A percentile compares a stretch with the other conserved stretches of the same genome.
These are phyloP conservation scores for Epinotia ramella DNA, from an alignment of 2,888 invertebrate species.

Conservation along the genomic window DNA sequence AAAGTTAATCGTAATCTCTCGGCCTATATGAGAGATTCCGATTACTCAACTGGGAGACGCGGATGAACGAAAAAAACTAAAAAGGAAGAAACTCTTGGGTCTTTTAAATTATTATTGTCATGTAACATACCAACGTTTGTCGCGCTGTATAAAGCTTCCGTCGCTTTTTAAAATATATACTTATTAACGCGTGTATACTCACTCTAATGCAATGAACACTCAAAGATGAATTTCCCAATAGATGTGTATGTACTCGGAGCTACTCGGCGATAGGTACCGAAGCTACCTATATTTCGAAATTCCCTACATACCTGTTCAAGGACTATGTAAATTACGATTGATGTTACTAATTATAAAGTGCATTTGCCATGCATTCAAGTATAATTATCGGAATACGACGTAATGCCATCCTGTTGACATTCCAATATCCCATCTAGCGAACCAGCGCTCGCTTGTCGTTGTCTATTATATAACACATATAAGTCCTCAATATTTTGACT, in stretches of 20 bases:
- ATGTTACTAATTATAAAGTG: neutral
- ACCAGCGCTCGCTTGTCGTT: neutral
- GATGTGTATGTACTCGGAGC: too few relatives aligned
- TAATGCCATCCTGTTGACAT: constrained; percentile 15
- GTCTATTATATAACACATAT: neutral
- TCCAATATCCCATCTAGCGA: neutral
- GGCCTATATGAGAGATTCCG: neutral
- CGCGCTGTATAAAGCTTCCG: neutral
- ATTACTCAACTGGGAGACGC: neutral
- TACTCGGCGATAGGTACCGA: too few relatives aligned
- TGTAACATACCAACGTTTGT: neutral
- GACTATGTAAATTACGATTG: neutral
- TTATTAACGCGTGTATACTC: too few relatives aligned
- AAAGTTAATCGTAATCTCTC: neutral
- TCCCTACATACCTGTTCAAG: neutral
- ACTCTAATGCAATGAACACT: too few relatives aligned
- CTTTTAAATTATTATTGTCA: too few relatives aligned
- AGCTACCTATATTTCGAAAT: neutral
- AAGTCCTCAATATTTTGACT: neutral
- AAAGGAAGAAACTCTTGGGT: too few relatives aligned
- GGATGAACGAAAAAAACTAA: neutral
- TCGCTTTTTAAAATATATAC: too few relatives aligned
- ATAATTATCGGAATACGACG: neutral
- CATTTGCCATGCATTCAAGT: neutral
- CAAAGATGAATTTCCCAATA: too few relatives aligned